Conservation (phyloP, 2,888 invertebrate genomes). For the Unio pictorum region DNA sequence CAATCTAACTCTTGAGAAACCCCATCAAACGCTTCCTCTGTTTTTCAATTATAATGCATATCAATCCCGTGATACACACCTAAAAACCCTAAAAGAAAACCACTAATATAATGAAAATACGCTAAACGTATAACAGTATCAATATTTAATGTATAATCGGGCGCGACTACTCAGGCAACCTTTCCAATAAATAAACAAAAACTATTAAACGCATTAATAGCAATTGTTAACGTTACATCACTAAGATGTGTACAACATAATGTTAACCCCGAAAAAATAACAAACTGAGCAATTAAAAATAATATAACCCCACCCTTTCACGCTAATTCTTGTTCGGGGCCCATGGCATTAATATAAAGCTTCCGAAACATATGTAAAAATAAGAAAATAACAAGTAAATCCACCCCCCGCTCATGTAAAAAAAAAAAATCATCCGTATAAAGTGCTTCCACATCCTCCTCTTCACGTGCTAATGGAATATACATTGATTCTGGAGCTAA, state of each 20-base stretch:
- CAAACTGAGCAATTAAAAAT: neutral
- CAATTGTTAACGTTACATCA: neutral
- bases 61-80: neutral
- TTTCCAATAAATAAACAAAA: too few species aligned
- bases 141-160: neutral
- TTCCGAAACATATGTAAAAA: neutral
- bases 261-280: neutral
- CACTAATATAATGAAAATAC: neutral
- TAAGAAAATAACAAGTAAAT: neutral
- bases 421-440: slow-evolving; percentile 1
- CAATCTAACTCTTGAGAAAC: neutral
- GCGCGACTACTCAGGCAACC: too few species aligned
- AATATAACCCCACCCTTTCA: neutral
- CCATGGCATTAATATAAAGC: neutral
- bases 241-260: neutral
- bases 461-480: neutral
- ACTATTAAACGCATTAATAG: neutral
- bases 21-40: neutral
- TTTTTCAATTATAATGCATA: neutral
- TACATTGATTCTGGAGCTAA: neutral
- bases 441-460: neutral
- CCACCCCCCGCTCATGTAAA: neutral
- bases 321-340: neutral
- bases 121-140: neutral
- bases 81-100: neutral